Conservation (phyloP, 2,797 vertebrate species). For the Pangasius krempfi region DNA sequence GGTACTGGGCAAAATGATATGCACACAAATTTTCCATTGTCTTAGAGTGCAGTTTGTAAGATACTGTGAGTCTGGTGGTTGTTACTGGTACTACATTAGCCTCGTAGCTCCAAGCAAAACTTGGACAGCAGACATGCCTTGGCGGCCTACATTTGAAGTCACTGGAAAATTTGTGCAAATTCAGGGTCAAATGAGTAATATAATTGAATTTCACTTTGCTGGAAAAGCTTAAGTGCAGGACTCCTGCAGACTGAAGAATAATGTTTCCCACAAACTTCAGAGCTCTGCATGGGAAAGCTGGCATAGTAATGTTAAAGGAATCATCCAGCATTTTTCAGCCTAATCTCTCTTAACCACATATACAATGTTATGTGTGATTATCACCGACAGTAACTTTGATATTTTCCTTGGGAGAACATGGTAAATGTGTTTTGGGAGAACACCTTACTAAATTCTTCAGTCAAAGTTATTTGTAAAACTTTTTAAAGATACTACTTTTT, state of each 20-base stretch:
- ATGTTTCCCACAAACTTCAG: constrained; percentile 17
- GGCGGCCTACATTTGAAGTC: constrained; percentile 11
- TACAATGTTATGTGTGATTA: no score
- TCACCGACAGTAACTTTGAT: neutral
- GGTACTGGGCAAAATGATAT: neutral
- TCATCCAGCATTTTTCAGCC: neutral
- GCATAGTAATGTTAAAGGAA: neutral
- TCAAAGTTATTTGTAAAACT: neutral
- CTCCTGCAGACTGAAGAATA: constrained; percentile 27
- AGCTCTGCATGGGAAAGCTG: neutral
- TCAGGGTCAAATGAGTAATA: constrained; percentile 34
- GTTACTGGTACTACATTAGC: neutral
- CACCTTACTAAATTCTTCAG: neutral
- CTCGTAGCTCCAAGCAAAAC: constrained; percentile 6
- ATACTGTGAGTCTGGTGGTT: neutral
- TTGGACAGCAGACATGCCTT: neutral
- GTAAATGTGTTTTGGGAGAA: neutral
- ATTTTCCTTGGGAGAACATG: neutral
- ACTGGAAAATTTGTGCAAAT: constrained; percentile 25
- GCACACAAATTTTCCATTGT: neutral
- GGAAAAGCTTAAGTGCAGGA: constrained; percentile 18
- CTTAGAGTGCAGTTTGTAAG: neutral
- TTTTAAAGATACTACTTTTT: neutral
- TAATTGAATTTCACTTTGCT: constrained; percentile 18
- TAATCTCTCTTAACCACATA: neutral